Evolutionary conservation across 2,888 invertebrate genomes (phyloP).

Genomic region (Habrosyne pyritoides): DNA sequence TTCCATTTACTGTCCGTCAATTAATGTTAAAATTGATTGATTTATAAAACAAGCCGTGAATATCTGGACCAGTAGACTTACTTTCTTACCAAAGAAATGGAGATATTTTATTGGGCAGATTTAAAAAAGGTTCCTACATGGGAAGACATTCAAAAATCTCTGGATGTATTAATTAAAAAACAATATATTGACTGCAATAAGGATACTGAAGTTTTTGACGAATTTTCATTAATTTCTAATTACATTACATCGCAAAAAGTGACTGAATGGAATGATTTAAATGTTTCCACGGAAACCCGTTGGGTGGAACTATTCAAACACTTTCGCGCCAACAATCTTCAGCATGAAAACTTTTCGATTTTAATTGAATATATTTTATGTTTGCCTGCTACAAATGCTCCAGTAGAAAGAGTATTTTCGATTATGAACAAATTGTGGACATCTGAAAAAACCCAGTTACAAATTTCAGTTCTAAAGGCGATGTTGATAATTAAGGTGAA

Average conservation of each 20-base stretch:
- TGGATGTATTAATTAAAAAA: not conserved
- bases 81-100: constrained; percentile 13
- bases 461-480: constrained; percentile 26
- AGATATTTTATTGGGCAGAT: constrained; percentile 21
- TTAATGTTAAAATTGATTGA: constrained; percentile 19
- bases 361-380: constrained; percentile 19
- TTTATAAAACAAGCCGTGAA: constrained; percentile 17
- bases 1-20: constrained; percentile 25
- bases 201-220: constrained; percentile 32
- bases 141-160: constrained; percentile 29
- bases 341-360: constrained; percentile 17
- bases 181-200: constrained; percentile 8
- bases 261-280: too few species aligned
- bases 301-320: constrained; percentile 7
- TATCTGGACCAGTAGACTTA: constrained; percentile 17
- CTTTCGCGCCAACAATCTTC: constrained; percentile 19
- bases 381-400: constrained; percentile 15
- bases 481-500: constrained; percentile 32
- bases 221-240: constrained; percentile 24
- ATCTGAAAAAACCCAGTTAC: constrained; percentile 27
- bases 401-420: constrained; percentile 18
- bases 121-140: constrained; percentile 31
- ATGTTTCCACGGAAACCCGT: too few species aligned
- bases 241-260: too few species aligned
- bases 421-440: constrained; percentile 21